Evolutionary conservation across 37 sponge, comb jelly and placozoan species (phyloP).

Genomic region (Chondrosia reniformis): DNA sequence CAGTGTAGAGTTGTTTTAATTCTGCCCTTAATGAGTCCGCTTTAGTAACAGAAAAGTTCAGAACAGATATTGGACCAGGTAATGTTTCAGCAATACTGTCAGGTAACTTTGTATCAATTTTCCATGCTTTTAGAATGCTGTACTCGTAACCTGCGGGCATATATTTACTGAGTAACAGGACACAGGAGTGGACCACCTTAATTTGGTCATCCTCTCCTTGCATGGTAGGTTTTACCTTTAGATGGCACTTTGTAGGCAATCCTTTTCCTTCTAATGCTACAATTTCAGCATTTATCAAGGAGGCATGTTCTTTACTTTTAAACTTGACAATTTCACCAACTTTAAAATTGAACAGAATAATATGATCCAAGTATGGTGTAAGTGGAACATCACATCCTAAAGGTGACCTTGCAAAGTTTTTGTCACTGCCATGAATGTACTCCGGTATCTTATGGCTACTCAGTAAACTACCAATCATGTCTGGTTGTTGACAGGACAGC

Average conservation of each 20-base stretch:
- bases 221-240: no score
- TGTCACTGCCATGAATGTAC: conserved; percentile 4
- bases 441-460: not conserved
- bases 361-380: not conserved
- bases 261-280: not conserved
- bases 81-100: not conserved
- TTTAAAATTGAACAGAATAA: not conserved
- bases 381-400: not conserved
- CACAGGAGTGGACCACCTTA: not conserved
- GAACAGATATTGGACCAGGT: not conserved
- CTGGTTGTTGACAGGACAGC: not conserved
- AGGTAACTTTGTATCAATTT: no score
- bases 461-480: not conserved
- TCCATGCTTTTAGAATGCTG: not conserved
- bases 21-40: not conserved
- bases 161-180: not conserved
- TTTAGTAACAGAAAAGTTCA: not conserved
- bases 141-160: not conserved
- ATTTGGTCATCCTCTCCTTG: not conserved
- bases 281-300: conserved; percentile 7
- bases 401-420: not conserved
- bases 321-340: conserved; percentile 6
- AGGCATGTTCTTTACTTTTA: not conserved
- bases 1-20: not conserved
- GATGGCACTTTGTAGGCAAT: not conserved